phyloP scores from a whole-genome alignment of 2,797 vertebrate species.

The Cuniculus paca region DNA sequence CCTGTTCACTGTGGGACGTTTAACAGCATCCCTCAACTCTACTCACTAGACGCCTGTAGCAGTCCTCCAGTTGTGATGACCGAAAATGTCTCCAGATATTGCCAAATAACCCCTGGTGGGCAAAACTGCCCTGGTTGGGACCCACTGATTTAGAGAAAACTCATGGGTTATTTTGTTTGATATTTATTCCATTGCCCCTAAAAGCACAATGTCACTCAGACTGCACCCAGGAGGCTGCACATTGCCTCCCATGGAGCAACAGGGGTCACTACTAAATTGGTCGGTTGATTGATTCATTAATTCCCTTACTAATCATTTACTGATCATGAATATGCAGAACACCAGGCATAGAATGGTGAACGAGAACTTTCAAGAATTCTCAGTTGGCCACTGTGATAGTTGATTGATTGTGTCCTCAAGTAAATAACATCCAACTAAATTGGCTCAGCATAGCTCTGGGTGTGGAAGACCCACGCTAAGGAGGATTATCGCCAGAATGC shows the following conservation, averaged over 20 bases:
- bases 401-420: background rate
- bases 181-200: background rate
- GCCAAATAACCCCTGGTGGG: background rate
- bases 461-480: background rate
- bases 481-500: background rate
- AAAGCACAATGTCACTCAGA: background rate
- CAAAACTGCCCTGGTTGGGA: background rate
- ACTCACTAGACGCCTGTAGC: background rate
- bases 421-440: background rate
- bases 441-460: background rate
- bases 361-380: conserved; percentile 18
- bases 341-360: background rate
- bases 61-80: background rate
- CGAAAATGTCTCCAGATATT: background rate
- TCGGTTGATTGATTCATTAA: background rate
- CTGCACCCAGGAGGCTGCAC: background rate
- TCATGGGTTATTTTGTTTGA: background rate
- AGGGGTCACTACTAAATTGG: background rate
- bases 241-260: background rate
- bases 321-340: background rate
- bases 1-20: background rate
- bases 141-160: background rate
- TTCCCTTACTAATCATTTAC: background rate
- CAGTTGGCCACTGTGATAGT: background rate
- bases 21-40: background rate